Conservation (phyloP, 2,888 invertebrate genomes). For the Caenorhabditis becei region DNA sequence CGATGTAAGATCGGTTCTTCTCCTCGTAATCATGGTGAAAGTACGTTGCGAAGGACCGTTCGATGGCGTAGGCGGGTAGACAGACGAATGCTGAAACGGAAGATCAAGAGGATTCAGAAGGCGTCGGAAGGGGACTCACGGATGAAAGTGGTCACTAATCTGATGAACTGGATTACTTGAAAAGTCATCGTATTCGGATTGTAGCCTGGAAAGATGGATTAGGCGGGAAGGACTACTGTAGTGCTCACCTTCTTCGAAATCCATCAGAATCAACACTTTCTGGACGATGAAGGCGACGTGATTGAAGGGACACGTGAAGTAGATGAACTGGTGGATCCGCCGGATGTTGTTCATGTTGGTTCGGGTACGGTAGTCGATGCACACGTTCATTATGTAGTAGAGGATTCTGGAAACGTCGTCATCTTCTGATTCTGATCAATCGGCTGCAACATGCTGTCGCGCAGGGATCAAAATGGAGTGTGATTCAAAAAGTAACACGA, state of each 20-base stretch:
- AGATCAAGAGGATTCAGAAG: not conserved
- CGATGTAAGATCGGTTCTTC: conserved; percentile 35
- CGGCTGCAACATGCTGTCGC: no score
- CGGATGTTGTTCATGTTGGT: conserved; percentile 40
- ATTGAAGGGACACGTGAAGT: conserved; percentile 36
- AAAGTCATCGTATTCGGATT: conserved; percentile 15
- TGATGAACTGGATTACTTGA: conserved; percentile 30
- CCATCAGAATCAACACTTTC: conserved; percentile 33
- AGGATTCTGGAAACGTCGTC: conserved; percentile 38
- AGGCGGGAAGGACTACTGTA: not conserved
- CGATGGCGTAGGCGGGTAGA: conserved; percentile 41
- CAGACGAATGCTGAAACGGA: conserved; percentile 31
- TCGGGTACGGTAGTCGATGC: conserved; percentile 42
- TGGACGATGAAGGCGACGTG: conserved; percentile 38
- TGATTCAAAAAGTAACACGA: not conserved
- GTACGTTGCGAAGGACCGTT: conserved; percentile 40
- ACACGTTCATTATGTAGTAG: conserved; percentile 43
- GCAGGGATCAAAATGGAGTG: not conserved
- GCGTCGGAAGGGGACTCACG: not conserved
- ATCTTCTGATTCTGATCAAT: not conserved
- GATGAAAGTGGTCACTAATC: conserved; percentile 18
- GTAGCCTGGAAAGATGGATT: conserved; percentile 12
- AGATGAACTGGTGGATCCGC: conserved; percentile 45
- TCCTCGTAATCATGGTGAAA: conserved; percentile 41
- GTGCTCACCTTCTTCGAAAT: conserved; percentile 28